A percentile compares a stretch with the other conserved stretches of the same genome.
Conservation (phyloP, 92 coral and sea anemone genomes). For the Blastomussa wellsi region DNA sequence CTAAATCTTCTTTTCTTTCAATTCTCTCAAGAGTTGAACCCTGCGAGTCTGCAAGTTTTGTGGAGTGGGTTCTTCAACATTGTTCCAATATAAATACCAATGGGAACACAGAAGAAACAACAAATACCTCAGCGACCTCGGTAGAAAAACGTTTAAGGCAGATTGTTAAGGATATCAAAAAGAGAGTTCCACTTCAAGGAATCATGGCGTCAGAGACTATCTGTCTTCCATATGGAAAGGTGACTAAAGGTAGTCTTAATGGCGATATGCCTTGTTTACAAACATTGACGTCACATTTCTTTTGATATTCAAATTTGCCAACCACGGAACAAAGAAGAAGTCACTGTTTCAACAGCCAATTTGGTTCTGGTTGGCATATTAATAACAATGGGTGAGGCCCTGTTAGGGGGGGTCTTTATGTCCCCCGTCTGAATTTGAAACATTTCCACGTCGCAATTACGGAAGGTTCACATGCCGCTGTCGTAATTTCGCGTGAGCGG, state of each 20-base stretch:
- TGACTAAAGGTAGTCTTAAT: background rate
- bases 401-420: too few relatives aligned
- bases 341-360: too few relatives aligned
- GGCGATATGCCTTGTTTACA: too few relatives aligned
- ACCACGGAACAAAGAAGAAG: too few relatives aligned
- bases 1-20: conserved; percentile 63
- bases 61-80: conserved; percentile 70
- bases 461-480: too few relatives aligned
- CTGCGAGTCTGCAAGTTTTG: conserved; percentile 54
- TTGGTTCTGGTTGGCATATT: too few relatives aligned
- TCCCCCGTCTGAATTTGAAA: too few relatives aligned
- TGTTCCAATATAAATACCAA: conserved; percentile 40
- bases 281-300: too few relatives aligned
- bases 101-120: background rate
- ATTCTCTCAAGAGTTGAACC: conserved; percentile 69
- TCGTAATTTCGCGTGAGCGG: too few relatives aligned
- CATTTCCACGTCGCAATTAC: too few relatives aligned
- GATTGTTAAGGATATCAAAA: conserved; percentile 67
- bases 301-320: too few relatives aligned
- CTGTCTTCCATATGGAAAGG: conserved; percentile 38
- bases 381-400: too few relatives aligned
- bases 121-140: conserved; percentile 5
- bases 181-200: conserved; percentile 57
- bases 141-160: conserved; percentile 55
- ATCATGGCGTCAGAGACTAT: conserved; percentile 60